These are phyloP conservation scores for Achlya flavicornis DNA, from an alignment of 2,888 invertebrate genomes.

Conservation along the genomic window DNA sequence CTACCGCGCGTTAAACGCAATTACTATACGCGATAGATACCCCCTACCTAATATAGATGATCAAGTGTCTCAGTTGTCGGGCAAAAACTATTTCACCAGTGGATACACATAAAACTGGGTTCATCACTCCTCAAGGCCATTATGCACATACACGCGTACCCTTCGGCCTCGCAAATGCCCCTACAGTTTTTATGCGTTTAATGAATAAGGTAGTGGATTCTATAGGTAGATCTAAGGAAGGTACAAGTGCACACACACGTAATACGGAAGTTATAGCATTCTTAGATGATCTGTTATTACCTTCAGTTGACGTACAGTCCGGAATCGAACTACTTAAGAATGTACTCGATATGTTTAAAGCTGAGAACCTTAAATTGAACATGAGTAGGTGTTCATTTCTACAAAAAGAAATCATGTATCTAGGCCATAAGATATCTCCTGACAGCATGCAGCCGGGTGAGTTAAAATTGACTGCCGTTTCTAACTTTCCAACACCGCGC, in stretches of 20 bases:
- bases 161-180: conserved; percentile 33
- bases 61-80: conserved; percentile 29
- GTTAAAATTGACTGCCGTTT: too few relatives aligned
- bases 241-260: not conserved
- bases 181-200: conserved; percentile 29
- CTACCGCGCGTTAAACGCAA: conserved; percentile 31
- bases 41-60: conserved; percentile 38
- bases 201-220: conserved; percentile 25
- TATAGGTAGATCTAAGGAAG: too few relatives aligned
- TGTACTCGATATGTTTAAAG: conserved; percentile 20
- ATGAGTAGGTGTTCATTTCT: conserved; percentile 37
- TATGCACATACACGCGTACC: conserved; percentile 31
- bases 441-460: conserved; percentile 31
- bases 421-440: conserved; percentile 34
- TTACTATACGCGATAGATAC: conserved; percentile 34
- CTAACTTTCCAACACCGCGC: conserved; percentile 28
- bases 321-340: conserved; percentile 21
- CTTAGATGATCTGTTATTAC: conserved; percentile 27
- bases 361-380: conserved; percentile 33
- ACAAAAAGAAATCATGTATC: conserved; percentile 27
- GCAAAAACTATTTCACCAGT: conserved; percentile 31
- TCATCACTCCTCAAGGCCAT: conserved; percentile 30
- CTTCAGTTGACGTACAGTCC: conserved; percentile 19
- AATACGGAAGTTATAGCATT: conserved; percentile 17
- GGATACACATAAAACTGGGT: conserved; percentile 30